Evolutionary conservation across 2,888 invertebrate genomes (phyloP), one percentile per base, ranked within the genome.

Genomic region (Himalopsyche kuldschensis): DNA sequence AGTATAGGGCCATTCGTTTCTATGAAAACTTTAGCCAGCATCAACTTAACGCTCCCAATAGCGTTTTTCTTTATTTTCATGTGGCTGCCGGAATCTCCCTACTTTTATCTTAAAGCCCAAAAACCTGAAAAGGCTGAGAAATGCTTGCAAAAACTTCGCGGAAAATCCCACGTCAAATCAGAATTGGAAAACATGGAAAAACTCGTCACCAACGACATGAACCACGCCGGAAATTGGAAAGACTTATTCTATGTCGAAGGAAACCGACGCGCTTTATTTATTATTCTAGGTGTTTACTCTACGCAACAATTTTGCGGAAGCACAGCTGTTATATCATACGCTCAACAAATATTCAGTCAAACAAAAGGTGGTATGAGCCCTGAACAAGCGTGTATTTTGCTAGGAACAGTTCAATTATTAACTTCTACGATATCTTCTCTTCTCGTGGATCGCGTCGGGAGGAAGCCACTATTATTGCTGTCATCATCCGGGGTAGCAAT

Each of bases 41-140:
- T 93, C 87, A 92, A 93, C 79, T 90, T 93, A 63, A 88, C 92
- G 0, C 90, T 93, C 81, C 92, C 94, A 0, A 89, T 93, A 41
- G 87, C 93, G 1, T 92, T 93, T 87, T 90, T 94, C 17, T 88
- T 93, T 0, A 91, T 92, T 0, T 93, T 94, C 88, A 89, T 92
- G 77, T 92, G 92, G 55, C 92, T 94, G 91, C 94, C 95, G 0
- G 95, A 95, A 88, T 93, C 94, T 2, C 95, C 95, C 0, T 92
- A 94, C 87, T 93, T 91, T 87, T 90, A 90, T 87, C 90, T 93
- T 31, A 91, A 92, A 79, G 89, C 89, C 0, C 91, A 91, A 15
- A 89, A 91, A 32, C 89, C 90, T 8, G 92, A 92, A 46, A 89
- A 91, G 83, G 95, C 95, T 0, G 91, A 92, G 82, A 87, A 89